A percentile compares a stretch with the other conserved stretches of the same genome.
These are phyloP conservation scores for Pristiophorus japonicus DNA, from an alignment of 2,113 vertebrate species.

Conservation along the genomic window DNA sequence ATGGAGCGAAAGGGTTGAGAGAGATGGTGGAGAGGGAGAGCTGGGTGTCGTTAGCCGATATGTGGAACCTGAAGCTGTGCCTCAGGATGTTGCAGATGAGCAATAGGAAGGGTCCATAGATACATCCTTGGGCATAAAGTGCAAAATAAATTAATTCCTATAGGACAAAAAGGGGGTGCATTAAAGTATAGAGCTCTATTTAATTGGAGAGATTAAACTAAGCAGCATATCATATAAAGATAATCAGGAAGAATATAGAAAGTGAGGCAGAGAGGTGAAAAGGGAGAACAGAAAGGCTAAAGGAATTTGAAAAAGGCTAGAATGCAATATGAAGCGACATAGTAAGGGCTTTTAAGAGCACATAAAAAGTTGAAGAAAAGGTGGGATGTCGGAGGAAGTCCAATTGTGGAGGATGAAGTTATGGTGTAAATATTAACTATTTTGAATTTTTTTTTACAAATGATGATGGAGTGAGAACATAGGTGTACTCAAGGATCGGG, in stretches of 20 bases:
- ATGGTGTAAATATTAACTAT: not conserved
- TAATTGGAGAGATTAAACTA: not conserved
- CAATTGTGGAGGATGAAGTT: not conserved
- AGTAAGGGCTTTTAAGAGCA: no score
- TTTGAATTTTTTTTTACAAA: no score
- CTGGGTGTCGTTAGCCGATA: not conserved
- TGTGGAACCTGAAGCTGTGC: not conserved
- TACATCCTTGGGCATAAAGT: not conserved
- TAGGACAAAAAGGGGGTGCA: not conserved
- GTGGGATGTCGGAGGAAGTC: not conserved
- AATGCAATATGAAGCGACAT: not conserved
- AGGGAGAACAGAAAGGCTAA: not conserved
- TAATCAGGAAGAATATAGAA: not conserved
- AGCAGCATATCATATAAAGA: not conserved
- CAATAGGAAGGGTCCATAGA: not conserved
- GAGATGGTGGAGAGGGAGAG: not conserved
- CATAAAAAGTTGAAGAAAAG: not conserved
- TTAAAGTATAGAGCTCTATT: not conserved
- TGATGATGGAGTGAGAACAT: no score
- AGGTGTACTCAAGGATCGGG: no score
- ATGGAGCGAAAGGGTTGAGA: not conserved
- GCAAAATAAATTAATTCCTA: not conserved
- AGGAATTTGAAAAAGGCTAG: no score
- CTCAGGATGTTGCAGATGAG: not conserved
- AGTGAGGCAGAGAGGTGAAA: not conserved